Evolutionary conservation across 1,140 invertebrate genomes (phyloP).

Genomic region (Philopotamus ludificatus): DNA sequence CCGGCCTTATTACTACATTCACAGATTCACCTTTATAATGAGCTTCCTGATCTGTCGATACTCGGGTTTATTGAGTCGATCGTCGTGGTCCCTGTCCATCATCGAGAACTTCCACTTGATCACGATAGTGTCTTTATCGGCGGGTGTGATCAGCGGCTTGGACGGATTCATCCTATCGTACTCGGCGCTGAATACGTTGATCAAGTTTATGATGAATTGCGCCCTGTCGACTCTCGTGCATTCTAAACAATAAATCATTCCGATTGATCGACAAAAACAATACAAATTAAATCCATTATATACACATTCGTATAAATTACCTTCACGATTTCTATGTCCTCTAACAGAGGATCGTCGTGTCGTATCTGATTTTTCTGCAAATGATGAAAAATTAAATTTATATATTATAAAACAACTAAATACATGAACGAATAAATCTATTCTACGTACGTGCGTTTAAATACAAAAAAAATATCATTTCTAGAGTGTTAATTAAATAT

Average conservation of each 20-base stretch:
- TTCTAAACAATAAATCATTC: constrained; percentile 42
- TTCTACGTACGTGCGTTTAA: no score
- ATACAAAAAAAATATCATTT: no score
- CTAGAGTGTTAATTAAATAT: no score
- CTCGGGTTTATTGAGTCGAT: constrained; percentile 72
- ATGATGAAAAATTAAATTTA: no score
- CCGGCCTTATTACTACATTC: no score
- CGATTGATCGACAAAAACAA: not conserved
- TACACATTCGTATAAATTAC: constrained; percentile 23
- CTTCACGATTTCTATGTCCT: constrained; percentile 24
- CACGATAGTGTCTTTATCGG: constrained; percentile 51
- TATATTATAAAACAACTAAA: not conserved
- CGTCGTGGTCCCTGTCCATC: constrained; percentile 76
- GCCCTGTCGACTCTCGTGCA: constrained; percentile 74
- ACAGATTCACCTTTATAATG: constrained; percentile 69
- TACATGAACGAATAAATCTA: no score
- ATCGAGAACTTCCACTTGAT: constrained; percentile 85
- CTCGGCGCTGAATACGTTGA: constrained; percentile 80
- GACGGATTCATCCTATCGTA: constrained; percentile 58
- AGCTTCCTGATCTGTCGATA: constrained; percentile 76
- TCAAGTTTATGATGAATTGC: constrained; percentile 77
- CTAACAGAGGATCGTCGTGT: constrained; percentile 19
- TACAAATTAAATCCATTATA: not conserved
- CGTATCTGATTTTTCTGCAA: constrained; percentile 29
- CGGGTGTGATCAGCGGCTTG: constrained; percentile 41